A percentile compares a stretch with the other conserved stretches of the same genome.
Conservation (phyloP, 2,888 invertebrate species). For the Muscina levida region DNA sequence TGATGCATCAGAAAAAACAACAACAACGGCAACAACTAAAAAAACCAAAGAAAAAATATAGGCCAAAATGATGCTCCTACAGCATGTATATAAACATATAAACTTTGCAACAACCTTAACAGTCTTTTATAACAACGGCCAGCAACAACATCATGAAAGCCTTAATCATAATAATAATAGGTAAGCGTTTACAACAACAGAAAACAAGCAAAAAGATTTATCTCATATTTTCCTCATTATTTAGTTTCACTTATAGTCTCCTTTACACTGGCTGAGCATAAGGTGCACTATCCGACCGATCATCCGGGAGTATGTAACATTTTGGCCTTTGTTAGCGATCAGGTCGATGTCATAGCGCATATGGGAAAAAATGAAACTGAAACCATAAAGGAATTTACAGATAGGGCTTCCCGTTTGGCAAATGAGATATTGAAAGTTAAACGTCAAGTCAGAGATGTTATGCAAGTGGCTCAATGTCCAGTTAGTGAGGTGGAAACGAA, state of each 20-base stretch:
- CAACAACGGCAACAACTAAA: no score
- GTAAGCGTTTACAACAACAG: slow-evolving; percentile 1
- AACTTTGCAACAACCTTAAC: not conserved
- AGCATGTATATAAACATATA: slow-evolving; percentile 11
- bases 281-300: not conserved
- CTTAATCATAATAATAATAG: not conserved
- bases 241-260: not conserved
- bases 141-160: slow-evolving; percentile 1
- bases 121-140: slow-evolving; percentile 1
- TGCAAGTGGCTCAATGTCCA: not conserved
- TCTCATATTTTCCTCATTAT: not conserved
- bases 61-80: not conserved
- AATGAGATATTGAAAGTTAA: no score
- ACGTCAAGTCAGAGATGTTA: not conserved
- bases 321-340: no score
- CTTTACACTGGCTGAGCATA: not conserved
- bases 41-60: not conserved
- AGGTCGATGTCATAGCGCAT: no score
- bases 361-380: no score
- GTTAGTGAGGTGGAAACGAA: no score
- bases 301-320: not conserved
- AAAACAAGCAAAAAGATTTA: no score
- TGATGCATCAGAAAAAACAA: no score
- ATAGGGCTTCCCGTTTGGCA: no score
- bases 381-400: no score